phyloP scores from a whole-genome alignment of 2,888 invertebrate species.

The Tachina fera region DNA sequence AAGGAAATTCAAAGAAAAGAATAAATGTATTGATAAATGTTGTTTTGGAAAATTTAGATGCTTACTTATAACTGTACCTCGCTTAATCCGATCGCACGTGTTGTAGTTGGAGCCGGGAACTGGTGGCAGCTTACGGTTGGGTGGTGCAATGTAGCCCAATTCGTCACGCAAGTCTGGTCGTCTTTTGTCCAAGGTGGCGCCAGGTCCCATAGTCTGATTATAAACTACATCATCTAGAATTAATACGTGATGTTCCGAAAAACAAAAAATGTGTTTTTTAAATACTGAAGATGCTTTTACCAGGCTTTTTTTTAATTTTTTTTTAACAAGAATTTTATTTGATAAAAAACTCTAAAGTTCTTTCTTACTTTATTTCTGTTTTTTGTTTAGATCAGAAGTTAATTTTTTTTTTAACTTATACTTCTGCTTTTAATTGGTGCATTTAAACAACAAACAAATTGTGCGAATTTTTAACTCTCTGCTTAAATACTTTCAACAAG shows the following conservation, averaged over 20 bases:
- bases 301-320: constrained; percentile 72
- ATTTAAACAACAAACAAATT: constrained; percentile 68
- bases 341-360: constrained; percentile 67
- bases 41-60: constrained; percentile 83
- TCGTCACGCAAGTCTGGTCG: constrained; percentile 93
- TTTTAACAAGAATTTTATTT: constrained; percentile 48
- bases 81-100: constrained; percentile 96
- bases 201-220: constrained; percentile 91
- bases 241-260: constrained; percentile 82
- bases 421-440: constrained; percentile 54
- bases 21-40: constrained; percentile 78
- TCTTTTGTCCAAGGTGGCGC: constrained; percentile 91
- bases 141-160: constrained; percentile 95
- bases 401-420: constrained; percentile 67
- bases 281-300: constrained; percentile 83
- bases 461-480: constrained; percentile 68
- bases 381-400: constrained; percentile 70
- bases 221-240: constrained; percentile 94
- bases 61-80: constrained; percentile 96
- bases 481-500: constrained; percentile 68
- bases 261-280: constrained; percentile 76
- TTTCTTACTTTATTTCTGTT: constrained; percentile 81
- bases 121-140: constrained; percentile 95
- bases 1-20: constrained; percentile 48
- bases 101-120: constrained; percentile 97